Evolutionary conservation across 2,797 vertebrate species (phyloP), one percentile per base, ranked within the genome.

Genomic region (Neostethus bicornis): DNA sequence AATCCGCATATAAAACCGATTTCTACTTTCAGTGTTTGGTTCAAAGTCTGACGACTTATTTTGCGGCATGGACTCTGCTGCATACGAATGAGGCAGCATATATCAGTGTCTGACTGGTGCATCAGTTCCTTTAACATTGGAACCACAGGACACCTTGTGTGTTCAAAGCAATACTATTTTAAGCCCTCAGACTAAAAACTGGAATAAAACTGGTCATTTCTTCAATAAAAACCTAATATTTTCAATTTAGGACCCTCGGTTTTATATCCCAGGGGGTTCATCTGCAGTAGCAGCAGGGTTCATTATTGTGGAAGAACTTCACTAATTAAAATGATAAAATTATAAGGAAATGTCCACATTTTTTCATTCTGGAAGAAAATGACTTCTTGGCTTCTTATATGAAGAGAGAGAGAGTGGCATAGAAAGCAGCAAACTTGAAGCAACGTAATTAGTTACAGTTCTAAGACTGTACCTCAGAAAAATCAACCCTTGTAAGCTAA

Each of bases 141-240:
- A 19, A 41, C 35, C 7, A 9, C 7, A 38, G 35, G 19, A 41
- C 19, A 13, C 38, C 7, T 17, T 41, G 38, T 41, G 38, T 38
- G 16, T 17, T 19, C 17, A 39, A 39, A 39, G 3, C 38, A 39
- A 10, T 38, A 20, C 10, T 17, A 1, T 38, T 38, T 17, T 17
- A 10, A 9, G 5, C 2, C 35, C n/a, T 19, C 16, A 1, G 1
- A 19, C 10, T 38, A 16, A 19, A 17, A 21, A 41, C 14, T 4
- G 11, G 37, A 38, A 9, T 39, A 38, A 41, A 41, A 39, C 38
- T 39, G 35, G n/a, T 35, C 16, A 8, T 38, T 39, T 41, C 19
- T 20, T 41, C 19, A 13, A 9, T 13, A 21, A 42, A 42, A 41
- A 41, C 5, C 21, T 6, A 2, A 21, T 19, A 20, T 20, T 21